phyloP scores from a whole-genome alignment of 1,140 invertebrate species.

The Wiebesia pumilae region DNA sequence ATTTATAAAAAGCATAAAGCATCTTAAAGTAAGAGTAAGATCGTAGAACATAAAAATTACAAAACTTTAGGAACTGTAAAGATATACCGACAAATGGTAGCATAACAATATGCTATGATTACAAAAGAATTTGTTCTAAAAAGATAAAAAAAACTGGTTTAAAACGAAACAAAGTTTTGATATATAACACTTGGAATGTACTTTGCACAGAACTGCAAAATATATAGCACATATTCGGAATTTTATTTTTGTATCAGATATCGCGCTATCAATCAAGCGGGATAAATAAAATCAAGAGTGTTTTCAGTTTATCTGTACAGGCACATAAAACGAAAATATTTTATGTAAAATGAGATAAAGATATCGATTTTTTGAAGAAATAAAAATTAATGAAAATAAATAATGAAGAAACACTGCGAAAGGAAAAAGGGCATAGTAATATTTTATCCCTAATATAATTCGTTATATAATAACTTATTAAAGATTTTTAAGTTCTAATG shows the following conservation, averaged over 20 bases:
- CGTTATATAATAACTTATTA: no score
- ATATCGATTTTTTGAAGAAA: not conserved
- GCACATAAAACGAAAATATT: not conserved
- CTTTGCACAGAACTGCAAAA: not conserved
- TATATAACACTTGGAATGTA: not conserved
- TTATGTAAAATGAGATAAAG: not conserved
- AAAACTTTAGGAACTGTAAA: no score
- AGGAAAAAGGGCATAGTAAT: no score
- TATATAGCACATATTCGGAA: constrained; percentile 16
- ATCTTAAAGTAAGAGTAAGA: no score
- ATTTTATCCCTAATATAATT: no score
- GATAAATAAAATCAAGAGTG: constrained; percentile 29
- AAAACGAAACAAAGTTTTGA: not conserved
- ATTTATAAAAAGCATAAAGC: no score
- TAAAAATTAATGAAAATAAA: not conserved
- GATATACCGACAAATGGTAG: no score
- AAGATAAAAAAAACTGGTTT: not conserved
- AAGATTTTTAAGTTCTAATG: no score
- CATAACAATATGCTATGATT: no score
- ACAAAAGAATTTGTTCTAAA: no score
- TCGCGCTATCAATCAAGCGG: constrained; percentile 6
- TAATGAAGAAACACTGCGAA: not conserved
- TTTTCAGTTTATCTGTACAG: not conserved
- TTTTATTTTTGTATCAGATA: constrained; percentile 2
- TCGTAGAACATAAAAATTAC: no score